These are phyloP conservation scores for Brachyistius frenatus DNA, from an alignment of 2,113 vertebrate species.

Conservation along the genomic window DNA sequence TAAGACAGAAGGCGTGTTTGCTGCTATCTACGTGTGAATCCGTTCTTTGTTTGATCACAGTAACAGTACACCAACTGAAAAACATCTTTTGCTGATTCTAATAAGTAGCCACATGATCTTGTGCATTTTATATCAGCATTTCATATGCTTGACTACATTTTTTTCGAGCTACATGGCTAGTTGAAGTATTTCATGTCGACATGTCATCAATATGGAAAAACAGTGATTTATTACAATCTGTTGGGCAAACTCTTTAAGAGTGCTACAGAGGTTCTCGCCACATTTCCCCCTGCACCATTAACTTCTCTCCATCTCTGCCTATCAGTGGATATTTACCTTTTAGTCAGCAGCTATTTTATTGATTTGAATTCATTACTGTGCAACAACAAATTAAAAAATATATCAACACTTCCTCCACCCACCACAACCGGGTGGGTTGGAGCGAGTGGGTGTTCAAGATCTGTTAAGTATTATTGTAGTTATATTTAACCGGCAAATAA, in stretches of 20 bases:
- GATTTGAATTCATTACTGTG: constrained; percentile 47
- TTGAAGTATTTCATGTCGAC: constrained; percentile 34
- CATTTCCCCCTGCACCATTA: not conserved
- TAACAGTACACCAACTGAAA: not conserved
- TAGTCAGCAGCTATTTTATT: constrained; percentile 15
- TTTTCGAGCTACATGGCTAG: not conserved
- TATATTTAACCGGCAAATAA: constrained; percentile 54
- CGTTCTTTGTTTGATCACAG: not conserved
- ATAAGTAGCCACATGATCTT: not conserved
- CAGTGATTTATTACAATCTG: constrained; percentile 36
- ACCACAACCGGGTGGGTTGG: constrained; percentile 41
- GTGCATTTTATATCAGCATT: constrained; percentile 18
- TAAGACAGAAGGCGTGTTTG: not conserved
- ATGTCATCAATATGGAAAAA: constrained; percentile 9
- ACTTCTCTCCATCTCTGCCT: constrained; percentile 1
- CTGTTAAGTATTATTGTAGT: constrained; percentile 48
- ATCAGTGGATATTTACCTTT: constrained; percentile 20
- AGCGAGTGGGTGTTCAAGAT: constrained; percentile 40
- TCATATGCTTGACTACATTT: not conserved
- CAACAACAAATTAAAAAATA: constrained; percentile 49
- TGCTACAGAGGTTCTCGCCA: not conserved
- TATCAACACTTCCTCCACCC: constrained; percentile 59
- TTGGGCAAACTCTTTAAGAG: constrained; percentile 19
- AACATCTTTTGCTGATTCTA: not conserved
- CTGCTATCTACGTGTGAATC: not conserved